Evolutionary conservation across 2,888 invertebrate species (phyloP), one percentile per base, ranked within the genome.

Genomic region (Drosophila aldrichi): DNA sequence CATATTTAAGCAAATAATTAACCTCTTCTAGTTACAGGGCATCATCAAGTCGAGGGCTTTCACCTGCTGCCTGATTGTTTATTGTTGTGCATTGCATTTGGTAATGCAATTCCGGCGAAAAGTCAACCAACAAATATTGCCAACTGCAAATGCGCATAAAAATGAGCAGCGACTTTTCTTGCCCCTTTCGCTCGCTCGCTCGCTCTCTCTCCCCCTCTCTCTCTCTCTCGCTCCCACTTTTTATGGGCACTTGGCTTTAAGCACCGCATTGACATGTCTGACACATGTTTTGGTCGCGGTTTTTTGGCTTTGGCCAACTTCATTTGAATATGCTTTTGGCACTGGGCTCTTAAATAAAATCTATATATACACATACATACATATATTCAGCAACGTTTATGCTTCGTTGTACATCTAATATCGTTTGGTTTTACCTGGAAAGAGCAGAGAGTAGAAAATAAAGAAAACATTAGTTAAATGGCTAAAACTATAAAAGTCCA

Each of bases 301-400:
- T 75, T 80, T 81, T 81, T 67, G 56, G 49, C 58, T 66, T 22
- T 51, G 71, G 81, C 70, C 71, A 88, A 78, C 78, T 83, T 89
- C 73, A 85, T 89, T 85, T 89, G 70, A 89, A 89, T 85, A 84
- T 46, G 73, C 71, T 85, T 85, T 85, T 85, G 84, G 84, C 81
- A 85, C 89, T 77, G 72, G 82, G 63, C 78, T 83, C 81, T 74
- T 74, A 78, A 88, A 77, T 29, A 25, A 76, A 77, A 70, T 32
- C 22, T 34, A 34, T 36, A 52, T 22, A 18, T 8, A 34, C 1
- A 29, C 14, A 20, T 4, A 25, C 7, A 22, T 22, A 51, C 2
- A 32, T 16, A 38, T 61, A 66, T 64, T 67, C 61, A 65, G 49
- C 68, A 73, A 72, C 59, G 59, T 56, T 78, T n/a, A 40, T 40